Conservation (phyloP, 2,113 vertebrate genomes). For the Tympanuchus pallidicinctus region DNA sequence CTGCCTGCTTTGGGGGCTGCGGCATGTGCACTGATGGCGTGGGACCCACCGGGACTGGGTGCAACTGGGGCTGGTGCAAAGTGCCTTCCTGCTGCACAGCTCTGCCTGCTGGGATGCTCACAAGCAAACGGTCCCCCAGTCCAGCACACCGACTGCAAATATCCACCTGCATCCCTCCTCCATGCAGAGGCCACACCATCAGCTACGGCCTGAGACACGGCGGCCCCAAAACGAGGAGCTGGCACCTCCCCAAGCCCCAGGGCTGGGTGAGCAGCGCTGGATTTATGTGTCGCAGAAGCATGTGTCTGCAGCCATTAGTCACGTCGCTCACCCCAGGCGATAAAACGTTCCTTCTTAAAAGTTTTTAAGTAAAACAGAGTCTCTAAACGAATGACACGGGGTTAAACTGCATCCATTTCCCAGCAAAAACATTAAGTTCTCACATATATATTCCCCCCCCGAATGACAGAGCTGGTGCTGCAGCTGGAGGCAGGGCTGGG, state of each 20-base stretch:
- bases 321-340: not conserved
- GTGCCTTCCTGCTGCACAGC: not conserved
- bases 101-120: accelerated
- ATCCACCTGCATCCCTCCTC: not conserved
- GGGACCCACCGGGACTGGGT: accelerated
- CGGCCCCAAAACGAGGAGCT: not conserved
- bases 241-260: not conserved
- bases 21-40: accelerated
- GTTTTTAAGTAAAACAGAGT: constrained; percentile 22
- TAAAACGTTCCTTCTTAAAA: not conserved
- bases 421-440: not conserved
- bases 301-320: not conserved
- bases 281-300: not conserved
- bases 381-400: not conserved
- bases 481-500: constrained; percentile 28
- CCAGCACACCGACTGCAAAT: not conserved
- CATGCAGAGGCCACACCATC: not conserved
- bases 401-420: constrained; percentile 38
- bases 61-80: not conserved
- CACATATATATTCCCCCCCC: not conserved
- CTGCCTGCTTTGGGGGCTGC: not conserved
- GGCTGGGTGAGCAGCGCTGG: not conserved
- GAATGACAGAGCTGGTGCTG: not conserved
- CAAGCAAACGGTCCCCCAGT: accelerated
- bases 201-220: accelerated